These are phyloP conservation scores for Mustelus asterias DNA, from an alignment of 2,113 vertebrate species.

Conservation along the genomic window DNA sequence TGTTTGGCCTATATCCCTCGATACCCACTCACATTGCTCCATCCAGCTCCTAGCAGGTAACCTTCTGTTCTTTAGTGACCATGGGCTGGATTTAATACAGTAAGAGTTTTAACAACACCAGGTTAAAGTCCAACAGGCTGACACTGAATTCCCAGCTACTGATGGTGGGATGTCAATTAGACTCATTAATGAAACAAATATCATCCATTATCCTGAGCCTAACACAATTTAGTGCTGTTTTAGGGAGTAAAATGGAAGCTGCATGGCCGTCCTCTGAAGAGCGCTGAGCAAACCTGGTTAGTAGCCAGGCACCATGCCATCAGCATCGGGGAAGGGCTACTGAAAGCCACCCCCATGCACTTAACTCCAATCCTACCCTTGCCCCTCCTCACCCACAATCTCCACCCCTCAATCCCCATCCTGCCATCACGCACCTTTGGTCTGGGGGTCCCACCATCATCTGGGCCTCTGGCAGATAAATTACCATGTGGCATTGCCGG, in stretches of 20 bases:
- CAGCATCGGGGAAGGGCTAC: too few relatives aligned
- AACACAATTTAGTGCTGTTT: background rate
- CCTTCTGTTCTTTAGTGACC: background rate
- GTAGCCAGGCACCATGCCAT: background rate
- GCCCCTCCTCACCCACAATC: too few relatives aligned
- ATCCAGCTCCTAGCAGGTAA: background rate
- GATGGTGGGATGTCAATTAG: background rate
- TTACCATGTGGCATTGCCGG: too few relatives aligned
- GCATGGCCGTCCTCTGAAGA: background rate
- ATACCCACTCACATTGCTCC: background rate
- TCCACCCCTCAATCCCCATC: too few relatives aligned
- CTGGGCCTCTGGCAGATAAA: too few relatives aligned
- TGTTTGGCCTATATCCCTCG: too few relatives aligned
- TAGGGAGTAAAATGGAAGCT: background rate
- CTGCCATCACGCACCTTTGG: too few relatives aligned
- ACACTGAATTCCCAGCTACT: too few relatives aligned
- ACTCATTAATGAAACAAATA: background rate
- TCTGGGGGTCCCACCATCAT: too few relatives aligned
- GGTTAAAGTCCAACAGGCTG: too few relatives aligned
- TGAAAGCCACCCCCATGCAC: background rate
- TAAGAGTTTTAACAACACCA: too few relatives aligned
- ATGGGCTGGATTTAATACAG: background rate
- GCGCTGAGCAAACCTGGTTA: background rate
- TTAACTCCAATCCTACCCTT: background rate
- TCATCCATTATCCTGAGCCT: background rate